Evolutionary conservation across 1,140 invertebrate genomes (phyloP).

Genomic region (Sycophila sp.): DNA sequence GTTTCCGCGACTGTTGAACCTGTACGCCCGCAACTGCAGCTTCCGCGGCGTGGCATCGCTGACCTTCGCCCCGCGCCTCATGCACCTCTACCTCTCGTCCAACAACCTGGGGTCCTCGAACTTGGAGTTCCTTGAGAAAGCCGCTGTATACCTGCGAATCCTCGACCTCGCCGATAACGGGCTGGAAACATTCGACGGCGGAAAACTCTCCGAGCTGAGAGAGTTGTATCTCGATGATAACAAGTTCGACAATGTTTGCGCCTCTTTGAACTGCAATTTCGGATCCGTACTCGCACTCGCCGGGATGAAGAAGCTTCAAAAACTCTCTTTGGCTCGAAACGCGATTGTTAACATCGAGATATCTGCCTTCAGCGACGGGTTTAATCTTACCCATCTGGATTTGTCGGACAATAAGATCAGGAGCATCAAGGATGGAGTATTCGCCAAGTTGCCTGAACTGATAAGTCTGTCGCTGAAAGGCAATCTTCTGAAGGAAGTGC

Average conservation of each 20-base stretch:
- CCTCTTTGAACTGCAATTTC: neutral
- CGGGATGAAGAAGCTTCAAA: neutral
- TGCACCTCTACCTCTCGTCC: constrained; percentile 49
- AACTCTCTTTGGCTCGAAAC: constrained; percentile 4
- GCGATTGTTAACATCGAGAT: constrained; percentile 7
- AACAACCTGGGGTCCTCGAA: constrained; percentile 47
- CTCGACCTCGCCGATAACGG: constrained; percentile 51
- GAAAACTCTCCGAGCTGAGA: neutral
- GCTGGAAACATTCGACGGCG: constrained; percentile 38
- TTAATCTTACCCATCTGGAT: constrained; percentile 9
- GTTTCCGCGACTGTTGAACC: constrained; percentile 43
- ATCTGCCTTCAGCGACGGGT: constrained; percentile 13
- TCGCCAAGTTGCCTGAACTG: neutral
- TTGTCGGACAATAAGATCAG: constrained; percentile 30
- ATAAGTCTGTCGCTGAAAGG: neutral
- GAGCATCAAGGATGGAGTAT: neutral
- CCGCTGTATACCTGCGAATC: constrained; percentile 43
- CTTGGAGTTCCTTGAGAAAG: constrained; percentile 36
- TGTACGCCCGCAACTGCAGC: constrained; percentile 48
- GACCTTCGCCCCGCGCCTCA: constrained; percentile 42
- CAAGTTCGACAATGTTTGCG: neutral
- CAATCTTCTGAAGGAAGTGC: constrained; percentile 7
- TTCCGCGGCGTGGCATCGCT: constrained; percentile 35
- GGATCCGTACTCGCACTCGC: neutral
- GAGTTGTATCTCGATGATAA: constrained; percentile 4